These are phyloP conservation scores for Spea multiplicata DNA, from an alignment of 2,113 vertebrate species.

Conservation along the genomic window DNA sequence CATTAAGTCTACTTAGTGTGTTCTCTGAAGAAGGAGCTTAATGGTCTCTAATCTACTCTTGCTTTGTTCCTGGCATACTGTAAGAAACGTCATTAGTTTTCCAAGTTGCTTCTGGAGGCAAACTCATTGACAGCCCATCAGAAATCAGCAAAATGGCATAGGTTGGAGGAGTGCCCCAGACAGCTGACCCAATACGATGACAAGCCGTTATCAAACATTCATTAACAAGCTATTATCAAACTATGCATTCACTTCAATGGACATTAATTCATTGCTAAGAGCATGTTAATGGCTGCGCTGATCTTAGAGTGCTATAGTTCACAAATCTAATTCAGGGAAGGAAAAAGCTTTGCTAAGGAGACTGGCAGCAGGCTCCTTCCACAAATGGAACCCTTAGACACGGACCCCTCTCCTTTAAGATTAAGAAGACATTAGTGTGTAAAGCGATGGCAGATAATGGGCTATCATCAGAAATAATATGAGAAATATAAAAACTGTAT, in stretches of 20 bases:
- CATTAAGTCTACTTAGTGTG: too few species aligned
- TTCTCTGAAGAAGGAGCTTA: too few species aligned
- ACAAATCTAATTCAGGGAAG: slow-evolving; percentile 9
- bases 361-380: background rate
- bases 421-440: too few species aligned
- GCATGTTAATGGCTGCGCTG: slow-evolving; percentile 36
- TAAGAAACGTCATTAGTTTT: slow-evolving; percentile 14
- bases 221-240: slow-evolving; percentile 43
- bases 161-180: slow-evolving; percentile 28
- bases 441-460: too few species aligned
- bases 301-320: slow-evolving; percentile 32
- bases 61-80: background rate
- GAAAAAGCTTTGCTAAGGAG: background rate
- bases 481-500: too few species aligned
- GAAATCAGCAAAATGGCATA: slow-evolving; percentile 22
- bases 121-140: slow-evolving; percentile 22
- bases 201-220: slow-evolving; percentile 45
- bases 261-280: slow-evolving; percentile 42
- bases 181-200: slow-evolving; percentile 24
- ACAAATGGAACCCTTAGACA: background rate
- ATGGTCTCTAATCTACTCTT: background rate
- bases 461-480: too few species aligned
- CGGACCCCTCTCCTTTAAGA: too few species aligned
- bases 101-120: slow-evolving; percentile 10
- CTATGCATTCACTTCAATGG: slow-evolving; percentile 31